Percentiles rank a stretch among this genome's conserved stretches.
phyloP scores from a whole-genome alignment of 1,140 invertebrate genomes.

The Achatina immaculata region DNA sequence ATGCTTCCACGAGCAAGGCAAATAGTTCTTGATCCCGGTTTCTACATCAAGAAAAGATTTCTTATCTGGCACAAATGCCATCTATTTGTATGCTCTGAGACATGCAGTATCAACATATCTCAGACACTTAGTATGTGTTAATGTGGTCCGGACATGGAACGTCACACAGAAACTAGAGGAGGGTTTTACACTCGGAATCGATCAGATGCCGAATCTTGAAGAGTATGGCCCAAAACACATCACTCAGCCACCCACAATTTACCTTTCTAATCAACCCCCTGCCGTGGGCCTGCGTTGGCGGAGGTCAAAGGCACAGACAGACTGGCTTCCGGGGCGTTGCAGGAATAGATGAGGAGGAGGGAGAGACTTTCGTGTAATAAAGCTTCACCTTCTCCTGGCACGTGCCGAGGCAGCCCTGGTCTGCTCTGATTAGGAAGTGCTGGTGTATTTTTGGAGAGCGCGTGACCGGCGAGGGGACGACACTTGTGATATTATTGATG shows the following conservation, averaged over 20 bases:
- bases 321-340: background rate
- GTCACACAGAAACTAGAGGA: no score
- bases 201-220: background rate
- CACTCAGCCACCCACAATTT: background rate
- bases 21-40: no score
- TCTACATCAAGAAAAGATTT: no score
- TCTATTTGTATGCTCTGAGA: no score
- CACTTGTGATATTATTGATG: slow-evolving; percentile 1
- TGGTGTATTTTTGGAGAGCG: slow-evolving; percentile 6
- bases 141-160: no score
- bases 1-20: no score
- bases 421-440: slow-evolving; percentile 15
- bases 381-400: background rate
- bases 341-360: background rate
- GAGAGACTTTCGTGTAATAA: background rate
- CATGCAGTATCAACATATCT: no score
- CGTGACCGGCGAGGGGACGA: background rate
- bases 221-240: background rate
- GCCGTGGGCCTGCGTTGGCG: background rate
- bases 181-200: no score
- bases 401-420: background rate
- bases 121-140: no score
- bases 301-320: slow-evolving; percentile 13
- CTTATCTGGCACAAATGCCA: no score
- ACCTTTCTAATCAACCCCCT: background rate